Percentiles rank a stretch among this genome's conserved stretches.
These are phyloP conservation scores for Corythoichthys haematopterus DNA, from an alignment of 2,113 vertebrate genomes.

Conservation along the genomic window DNA sequence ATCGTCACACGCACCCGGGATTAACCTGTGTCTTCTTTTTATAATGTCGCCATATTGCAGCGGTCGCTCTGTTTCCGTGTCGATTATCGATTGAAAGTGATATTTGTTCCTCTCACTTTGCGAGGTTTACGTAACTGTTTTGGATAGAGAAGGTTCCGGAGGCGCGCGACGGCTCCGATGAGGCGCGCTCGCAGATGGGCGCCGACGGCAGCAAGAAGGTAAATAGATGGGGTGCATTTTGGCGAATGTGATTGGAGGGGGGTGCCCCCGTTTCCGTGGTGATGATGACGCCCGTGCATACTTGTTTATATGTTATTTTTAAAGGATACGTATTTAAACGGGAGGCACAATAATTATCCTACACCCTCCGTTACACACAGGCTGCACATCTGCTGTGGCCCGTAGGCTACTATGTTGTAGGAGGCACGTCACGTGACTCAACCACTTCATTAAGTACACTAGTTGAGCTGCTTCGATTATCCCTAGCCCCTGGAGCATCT, in stretches of 20 bases:
- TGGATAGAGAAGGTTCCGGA: background rate
- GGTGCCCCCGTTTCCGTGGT: conserved; percentile 35
- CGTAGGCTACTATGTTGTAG: background rate
- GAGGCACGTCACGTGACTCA: background rate
- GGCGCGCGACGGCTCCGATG: conserved; percentile 21
- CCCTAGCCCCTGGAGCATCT: background rate
- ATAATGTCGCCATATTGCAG: conserved; percentile 49
- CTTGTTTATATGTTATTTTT: background rate
- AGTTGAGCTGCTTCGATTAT: background rate
- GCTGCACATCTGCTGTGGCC: conserved; percentile 29
- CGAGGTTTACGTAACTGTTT: fast-evolving
- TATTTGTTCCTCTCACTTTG: too few relatives aligned
- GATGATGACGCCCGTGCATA: conserved; percentile 1
- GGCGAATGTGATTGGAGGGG: background rate
- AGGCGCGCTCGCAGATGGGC: conserved; percentile 59
- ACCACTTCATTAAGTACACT: background rate
- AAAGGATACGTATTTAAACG: background rate
- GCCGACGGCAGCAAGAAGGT: conserved; percentile 70
- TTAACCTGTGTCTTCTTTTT: conserved; percentile 55
- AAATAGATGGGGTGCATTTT: conserved; percentile 24
- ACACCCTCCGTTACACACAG: conserved; percentile 40
- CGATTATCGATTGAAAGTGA: background rate
- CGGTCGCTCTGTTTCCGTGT: background rate
- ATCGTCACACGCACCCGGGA: conserved; percentile 50
- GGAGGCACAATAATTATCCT: conserved; percentile 23